Conservation (phyloP, 2,797 vertebrate species). For the Phylloscopus collybita region DNA sequence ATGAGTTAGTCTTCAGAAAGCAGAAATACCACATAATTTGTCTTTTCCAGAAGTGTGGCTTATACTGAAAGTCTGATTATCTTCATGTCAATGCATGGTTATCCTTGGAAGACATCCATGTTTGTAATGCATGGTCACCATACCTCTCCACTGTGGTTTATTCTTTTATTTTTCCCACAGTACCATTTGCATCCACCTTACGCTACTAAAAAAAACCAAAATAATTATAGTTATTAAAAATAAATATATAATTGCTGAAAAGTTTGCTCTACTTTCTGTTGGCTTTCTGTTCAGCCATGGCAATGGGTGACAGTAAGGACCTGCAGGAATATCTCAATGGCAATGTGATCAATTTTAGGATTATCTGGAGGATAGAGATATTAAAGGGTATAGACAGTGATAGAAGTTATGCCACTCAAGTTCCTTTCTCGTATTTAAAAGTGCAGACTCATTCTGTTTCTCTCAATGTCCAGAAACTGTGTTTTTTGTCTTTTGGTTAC, state of each 20-base stretch:
- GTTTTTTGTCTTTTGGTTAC: neutral
- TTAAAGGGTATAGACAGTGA: neutral
- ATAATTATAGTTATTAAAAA: neutral
- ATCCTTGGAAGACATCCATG: neutral
- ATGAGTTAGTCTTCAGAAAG: constrained; percentile 25
- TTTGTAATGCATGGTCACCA: constrained; percentile 5
- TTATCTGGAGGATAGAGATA: neutral
- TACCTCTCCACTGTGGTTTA: neutral
- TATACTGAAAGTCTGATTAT: constrained; percentile 18
- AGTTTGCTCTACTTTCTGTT: neutral
- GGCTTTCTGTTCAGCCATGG: neutral
- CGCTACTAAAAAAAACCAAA: neutral
- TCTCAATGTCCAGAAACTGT: neutral
- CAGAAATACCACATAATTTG: constrained; percentile 61
- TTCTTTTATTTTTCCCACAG: neutral
- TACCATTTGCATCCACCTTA: neutral
- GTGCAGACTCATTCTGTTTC: neutral
- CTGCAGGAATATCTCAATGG: neutral
- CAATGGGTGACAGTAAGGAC: neutral
- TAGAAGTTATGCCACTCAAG: neutral
- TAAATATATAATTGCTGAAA: neutral
- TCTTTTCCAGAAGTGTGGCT: constrained; percentile 52
- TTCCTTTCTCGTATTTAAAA: neutral
- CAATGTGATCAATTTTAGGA: neutral
- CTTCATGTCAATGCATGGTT: neutral